Base-by-base conservation (phyloP, 2,797 vertebrate species). In the Dicrostonyx torquatus region DNA sequence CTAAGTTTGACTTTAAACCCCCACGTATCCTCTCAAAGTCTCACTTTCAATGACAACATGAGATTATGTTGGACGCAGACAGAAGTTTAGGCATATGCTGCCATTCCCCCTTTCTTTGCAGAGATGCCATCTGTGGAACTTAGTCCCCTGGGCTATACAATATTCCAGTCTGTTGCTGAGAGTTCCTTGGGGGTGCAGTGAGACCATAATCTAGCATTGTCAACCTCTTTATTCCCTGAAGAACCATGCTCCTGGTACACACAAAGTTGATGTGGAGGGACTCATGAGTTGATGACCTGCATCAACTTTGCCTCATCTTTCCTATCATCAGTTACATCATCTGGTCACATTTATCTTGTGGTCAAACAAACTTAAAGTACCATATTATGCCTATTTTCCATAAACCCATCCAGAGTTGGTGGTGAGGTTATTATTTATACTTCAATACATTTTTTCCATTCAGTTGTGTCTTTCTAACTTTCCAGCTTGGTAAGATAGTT, bases 341-440 rank as follows among this genome's bases (percentile, higher is more conserved):
- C 68, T 83, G 87, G 37, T 18, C 58, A 62, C 31, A 79, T 89
- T 94, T 90, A 79, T 78, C 70, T 60, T 83, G 29, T 89, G 45
- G 40, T 75, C 75, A 89, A 86, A 91, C 34, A 92, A 78, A 91
- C 40, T 26, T 66, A 34, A 11, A 64, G 64, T 24, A 45, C 43
- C 15, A 50, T 75, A 26, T 37, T 87, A 48, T 34, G 26, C 0
- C 26, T 29, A 1, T 24, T 37, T 93, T 78, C 93, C 68, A 64
- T 5, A 64, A 68, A 87, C 5, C 76, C 26, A 85, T 75, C 66
- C 31, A 48, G 55, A 50, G 7, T 4, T 62, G 34, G 43, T 20
- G 13, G 26, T 70, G 10, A 93, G 78, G 85, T 73, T 29, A 8
- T 62, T 66, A 78, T 75, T 83, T 64, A 17, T 58, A 72, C 34